Evolutionary conservation across 2,113 vertebrate genomes (phyloP), one percentile per base, ranked within the genome.

Genomic region (Suncus etruscus): DNA sequence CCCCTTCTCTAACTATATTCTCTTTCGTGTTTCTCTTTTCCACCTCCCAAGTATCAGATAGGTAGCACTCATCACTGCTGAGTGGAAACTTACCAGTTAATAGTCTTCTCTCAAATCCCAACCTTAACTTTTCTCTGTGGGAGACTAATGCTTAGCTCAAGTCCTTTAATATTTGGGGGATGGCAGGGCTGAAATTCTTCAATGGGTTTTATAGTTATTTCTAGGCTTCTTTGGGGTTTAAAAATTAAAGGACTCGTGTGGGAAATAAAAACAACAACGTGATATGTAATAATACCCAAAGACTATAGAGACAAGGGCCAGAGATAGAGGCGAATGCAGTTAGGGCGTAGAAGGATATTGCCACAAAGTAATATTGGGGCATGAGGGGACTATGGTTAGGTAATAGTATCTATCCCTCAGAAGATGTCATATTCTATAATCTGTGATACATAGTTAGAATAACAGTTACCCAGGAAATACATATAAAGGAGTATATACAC

Each of bases 241-340:
- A 92, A 93, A 91, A 12, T 73, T 58, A 86, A 63, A 91, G 3
- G 61, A 87, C 24, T 31, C 54, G 9, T 58, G 54, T 16, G 10
- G 54, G 18, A 58, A 58, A 39, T 39, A 39, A 39, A 39, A 39
- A 39, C 39, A 39, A 39, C 39, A 39, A 39, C 39, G 5, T 39
- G 39, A 39, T 39, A 39, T 39, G 39, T 39, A 39, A 39, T 39
- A 39, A 39, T 39, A 39, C 39, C 39, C 39, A 39, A 39, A 39
- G 39, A 39, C 39, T 5, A 39, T 39, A 39, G 39, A 39, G 39
- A 39, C 39, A 39, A 39, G 39, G 39, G 39, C 39, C 39, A 39
- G 39, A 5, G 39, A 39, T 39, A 39, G 39, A 39, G 39, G 39
- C 39, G 39, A 39, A 39, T 39, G 39, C 39, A 39, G 39, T 39